Evolutionary conservation across 2,113 vertebrate genomes (phyloP).

Genomic region (Gobio gobio): DNA sequence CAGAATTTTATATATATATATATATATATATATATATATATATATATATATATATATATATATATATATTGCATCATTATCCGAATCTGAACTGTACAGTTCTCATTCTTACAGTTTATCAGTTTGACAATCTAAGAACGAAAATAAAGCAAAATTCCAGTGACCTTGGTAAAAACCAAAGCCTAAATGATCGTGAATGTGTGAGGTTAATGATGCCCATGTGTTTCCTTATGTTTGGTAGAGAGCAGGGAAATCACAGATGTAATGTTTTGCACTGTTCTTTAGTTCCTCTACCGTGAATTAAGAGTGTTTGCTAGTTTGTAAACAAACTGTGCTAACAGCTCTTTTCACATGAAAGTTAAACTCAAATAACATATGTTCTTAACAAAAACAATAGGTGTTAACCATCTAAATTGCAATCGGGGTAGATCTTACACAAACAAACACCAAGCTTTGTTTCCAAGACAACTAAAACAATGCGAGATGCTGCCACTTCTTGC

Average conservation of each 20-base stretch:
- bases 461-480: slow-evolving; percentile 81
- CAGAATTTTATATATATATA: background rate
- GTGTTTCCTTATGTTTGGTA: slow-evolving; percentile 47
- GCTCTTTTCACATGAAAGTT: slow-evolving; percentile 77
- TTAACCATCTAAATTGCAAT: slow-evolving; percentile 80
- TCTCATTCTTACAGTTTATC: background rate
- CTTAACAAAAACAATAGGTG: slow-evolving; percentile 79
- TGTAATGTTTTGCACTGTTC: slow-evolving; percentile 73
- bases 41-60: too few species aligned
- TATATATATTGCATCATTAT: background rate
- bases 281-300: slow-evolving; percentile 74
- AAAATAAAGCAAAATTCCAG: background rate
- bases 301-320: slow-evolving; percentile 78
- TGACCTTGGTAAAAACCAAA: slow-evolving; percentile 42
- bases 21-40: too few species aligned
- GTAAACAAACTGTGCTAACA: slow-evolving; percentile 80
- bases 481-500: slow-evolving; percentile 69
- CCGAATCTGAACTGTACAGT: background rate
- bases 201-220: slow-evolving; percentile 73
- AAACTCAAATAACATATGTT: slow-evolving; percentile 81
- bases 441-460: slow-evolving; percentile 84
- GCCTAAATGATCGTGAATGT: slow-evolving; percentile 70
- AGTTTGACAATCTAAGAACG: background rate
- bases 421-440: slow-evolving; percentile 78
- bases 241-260: slow-evolving; percentile 57